Evolutionary conservation across 2,888 invertebrate species (phyloP), one percentile per base, ranked within the genome.

Genomic region (Caenorhabditis plicata): DNA sequence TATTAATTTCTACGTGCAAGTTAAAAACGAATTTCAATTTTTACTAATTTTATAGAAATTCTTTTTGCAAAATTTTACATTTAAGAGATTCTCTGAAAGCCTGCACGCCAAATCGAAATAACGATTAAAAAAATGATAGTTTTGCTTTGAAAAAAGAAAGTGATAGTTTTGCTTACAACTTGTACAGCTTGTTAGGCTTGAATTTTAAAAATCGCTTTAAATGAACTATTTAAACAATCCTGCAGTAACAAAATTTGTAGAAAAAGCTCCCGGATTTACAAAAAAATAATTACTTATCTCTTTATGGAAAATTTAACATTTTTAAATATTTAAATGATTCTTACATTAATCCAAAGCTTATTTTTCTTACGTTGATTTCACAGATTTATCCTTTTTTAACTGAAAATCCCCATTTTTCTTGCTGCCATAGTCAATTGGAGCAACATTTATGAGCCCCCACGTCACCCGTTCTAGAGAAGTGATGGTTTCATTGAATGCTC

Each of bases 181-280:
- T 33, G 33, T 33, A 33, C n/a, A 29, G 11, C 8, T 11, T 11
- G 4, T 33, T 33, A 13, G 17, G 17, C n/a, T 33, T 17, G 17
- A 9, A 13, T 33, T 33, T 33, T 33, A 7, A 17, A 33, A 33
- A 33, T 11, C n/a, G n/a, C n/a, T n/a, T n/a, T n/a, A n/a, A n/a
- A n/a, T n/a, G n/a, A n/a, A n/a, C n/a, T n/a, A n/a, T n/a, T n/a
- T n/a, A n/a, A n/a, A n/a, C n/a, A n/a, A n/a, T n/a, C n/a, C n/a
- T n/a, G n/a, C n/a, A n/a, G 7, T 8, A 4, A 33, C 33, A 33
- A 7, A 33, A 25, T 48, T 45, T 41, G 19, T 15, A 47, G 39
- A 47, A 39, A 8, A 29, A 29, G 11, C 29, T 9, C 29, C 25
- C 45, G n/a, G 17, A 5, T 25, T 44, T 26, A 32, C 33, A 43